Evolutionary conservation across 2,113 vertebrate genomes (phyloP), one percentile per base, ranked within the genome.

Genomic region (Gymnobelideus leadbeateri): DNA sequence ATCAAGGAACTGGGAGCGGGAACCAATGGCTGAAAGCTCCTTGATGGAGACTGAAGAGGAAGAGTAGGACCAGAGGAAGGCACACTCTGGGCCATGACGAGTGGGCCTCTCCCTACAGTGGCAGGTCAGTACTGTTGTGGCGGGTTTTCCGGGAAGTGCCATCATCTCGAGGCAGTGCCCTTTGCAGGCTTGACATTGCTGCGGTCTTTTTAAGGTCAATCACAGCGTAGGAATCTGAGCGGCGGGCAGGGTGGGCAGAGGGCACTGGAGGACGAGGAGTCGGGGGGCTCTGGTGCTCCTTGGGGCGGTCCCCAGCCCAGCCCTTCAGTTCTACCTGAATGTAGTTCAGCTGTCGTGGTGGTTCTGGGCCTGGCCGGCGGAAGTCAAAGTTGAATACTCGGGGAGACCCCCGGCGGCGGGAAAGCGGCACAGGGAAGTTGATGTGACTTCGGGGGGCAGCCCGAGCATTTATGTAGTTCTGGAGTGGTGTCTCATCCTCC

Each of bases 91-190:
- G 24, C 53, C 16, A 1, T 0, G 23, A 92, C 0, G 21, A 91
- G 47, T 10, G 24, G 92, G 93, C 43, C 4, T 0, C 53, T 55
- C 97, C 97, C 99, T 98, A 99, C 98, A 99, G 99, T 98, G 99
- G 99, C 99, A 99, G 99, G 99, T 99, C 99, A 57, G 99, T 99
- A 99, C 99, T 99, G 99, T 99, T 99, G 98, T 99, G 99, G 94
- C 99, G 99, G 89, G 99, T 99, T 98, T 99, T 99, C 98, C 99
- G 98, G 21, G 99, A 99, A 21, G 99, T 99, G 94, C 99, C 99
- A 57, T 99, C 99, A 31, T 99, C 99, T 68, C 99, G 99, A 46
- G 99, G 99, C 98, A 99, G 99, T 19, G 99, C 99, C 98, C 99
- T 99, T 98, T 99, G 99, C 98, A 99, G 98, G 98, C 98, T 99